A percentile compares a stretch with the other conserved stretches of the same genome.
Conservation (phyloP, 1,140 invertebrate genomes). For the Drosophila orena region DNA sequence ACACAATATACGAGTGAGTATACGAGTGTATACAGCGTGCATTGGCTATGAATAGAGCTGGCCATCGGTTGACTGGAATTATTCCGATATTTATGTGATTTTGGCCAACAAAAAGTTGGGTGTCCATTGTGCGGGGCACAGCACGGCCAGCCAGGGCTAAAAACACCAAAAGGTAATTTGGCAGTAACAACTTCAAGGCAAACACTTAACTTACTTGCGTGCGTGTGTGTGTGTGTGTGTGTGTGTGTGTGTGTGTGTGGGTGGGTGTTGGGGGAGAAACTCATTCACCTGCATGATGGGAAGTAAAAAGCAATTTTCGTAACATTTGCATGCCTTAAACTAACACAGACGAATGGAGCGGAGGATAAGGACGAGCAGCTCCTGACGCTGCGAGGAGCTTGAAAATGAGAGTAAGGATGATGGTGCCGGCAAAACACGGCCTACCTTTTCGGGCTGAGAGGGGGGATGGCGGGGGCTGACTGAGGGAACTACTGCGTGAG, state of each 20-base stretch:
- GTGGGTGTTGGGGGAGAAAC: constrained; percentile 37
- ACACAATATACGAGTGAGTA: not conserved
- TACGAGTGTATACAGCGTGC: not conserved
- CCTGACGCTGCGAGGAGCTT: constrained; percentile 17
- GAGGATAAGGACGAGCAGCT: constrained; percentile 37
- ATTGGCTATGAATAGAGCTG: not conserved
- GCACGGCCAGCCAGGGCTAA: not conserved
- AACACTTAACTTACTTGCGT: constrained; percentile 71
- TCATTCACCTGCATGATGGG: constrained; percentile 70
- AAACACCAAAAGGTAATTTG: constrained; percentile 79
- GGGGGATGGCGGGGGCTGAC: not conserved
- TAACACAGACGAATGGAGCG: constrained; percentile 58
- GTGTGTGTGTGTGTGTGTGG: no score
- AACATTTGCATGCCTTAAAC: constrained; percentile 81
- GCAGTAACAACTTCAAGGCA: constrained; percentile 74
- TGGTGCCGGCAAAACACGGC: constrained; percentile 55
- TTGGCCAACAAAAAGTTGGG: constrained; percentile 1
- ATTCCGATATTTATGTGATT: constrained; percentile 6
- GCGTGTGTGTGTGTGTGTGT: constrained; percentile 26
- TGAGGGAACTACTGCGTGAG: constrained; percentile 45
- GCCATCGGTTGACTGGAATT: not conserved
- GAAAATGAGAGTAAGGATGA: constrained; percentile 11
- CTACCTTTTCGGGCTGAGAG: constrained; percentile 51
- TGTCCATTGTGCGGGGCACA: constrained; percentile 28
- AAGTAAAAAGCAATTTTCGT: constrained; percentile 82